Percentiles rank a stretch among this genome's conserved stretches.
These are phyloP conservation scores for Atta cephalotes DNA, from an alignment of 1,140 invertebrate species.

Conservation along the genomic window DNA sequence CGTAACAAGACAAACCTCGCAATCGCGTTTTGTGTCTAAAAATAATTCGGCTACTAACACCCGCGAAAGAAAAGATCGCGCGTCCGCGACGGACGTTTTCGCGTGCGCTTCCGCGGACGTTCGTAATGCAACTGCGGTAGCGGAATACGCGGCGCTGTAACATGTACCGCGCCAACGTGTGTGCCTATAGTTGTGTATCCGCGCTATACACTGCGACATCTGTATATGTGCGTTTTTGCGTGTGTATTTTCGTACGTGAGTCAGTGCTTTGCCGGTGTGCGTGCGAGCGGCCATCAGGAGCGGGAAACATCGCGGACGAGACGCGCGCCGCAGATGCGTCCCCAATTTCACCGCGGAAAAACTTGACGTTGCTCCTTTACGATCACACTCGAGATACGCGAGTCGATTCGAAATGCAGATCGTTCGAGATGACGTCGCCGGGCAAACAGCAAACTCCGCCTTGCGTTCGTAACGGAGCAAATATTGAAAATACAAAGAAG, in stretches of 20 bases:
- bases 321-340: conserved; percentile 46
- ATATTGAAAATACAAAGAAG: conserved; percentile 3
- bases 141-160: conserved; percentile 52
- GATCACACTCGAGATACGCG: conserved; percentile 10
- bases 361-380: conserved; percentile 25
- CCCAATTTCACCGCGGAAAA: conserved; percentile 40
- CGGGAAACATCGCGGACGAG: conserved; percentile 43
- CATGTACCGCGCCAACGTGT: conserved; percentile 37
- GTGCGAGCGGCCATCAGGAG: not conserved
- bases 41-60: not conserved
- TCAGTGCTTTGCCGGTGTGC: not conserved
- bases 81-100: conserved; percentile 10
- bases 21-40: not conserved
- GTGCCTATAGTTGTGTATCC: not conserved
- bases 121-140: conserved; percentile 54
- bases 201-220: not conserved
- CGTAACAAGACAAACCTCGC: not conserved
- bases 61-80: not conserved
- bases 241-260: not conserved
- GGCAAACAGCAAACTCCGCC: not conserved
- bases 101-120: conserved; percentile 52
- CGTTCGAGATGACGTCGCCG: conserved; percentile 18
- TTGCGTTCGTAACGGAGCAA: not conserved
- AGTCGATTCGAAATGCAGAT: conserved; percentile 42
- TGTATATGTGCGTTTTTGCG: not conserved